Conservation (phyloP, 2,888 invertebrate genomes). For the Drosophila greeni region DNA sequence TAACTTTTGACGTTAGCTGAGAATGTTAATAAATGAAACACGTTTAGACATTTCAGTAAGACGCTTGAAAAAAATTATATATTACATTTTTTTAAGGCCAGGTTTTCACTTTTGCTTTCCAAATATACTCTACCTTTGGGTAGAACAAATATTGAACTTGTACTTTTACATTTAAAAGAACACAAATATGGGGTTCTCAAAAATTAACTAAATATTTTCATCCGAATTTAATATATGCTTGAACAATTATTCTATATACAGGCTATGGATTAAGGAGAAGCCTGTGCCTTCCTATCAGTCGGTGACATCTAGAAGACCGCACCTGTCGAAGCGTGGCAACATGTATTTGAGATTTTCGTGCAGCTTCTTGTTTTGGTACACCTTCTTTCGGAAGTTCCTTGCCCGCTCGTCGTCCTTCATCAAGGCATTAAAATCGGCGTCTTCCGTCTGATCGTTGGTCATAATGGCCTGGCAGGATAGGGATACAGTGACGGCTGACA, state of each 20-base stretch:
- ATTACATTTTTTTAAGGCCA: too few relatives aligned
- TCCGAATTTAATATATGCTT: neutral
- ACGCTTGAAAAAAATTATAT: too few relatives aligned
- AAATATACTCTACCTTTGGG: neutral
- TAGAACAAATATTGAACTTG: neutral
- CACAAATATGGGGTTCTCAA: too few relatives aligned
- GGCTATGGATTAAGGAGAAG: neutral
- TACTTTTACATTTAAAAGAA: neutral
- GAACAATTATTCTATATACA: neutral
- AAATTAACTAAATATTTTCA: neutral
- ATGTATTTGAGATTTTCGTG: too few relatives aligned
- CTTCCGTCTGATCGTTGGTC: too few relatives aligned
- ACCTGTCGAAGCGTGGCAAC: slow-evolving; percentile 72
- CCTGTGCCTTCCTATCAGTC: slow-evolving; percentile 24
- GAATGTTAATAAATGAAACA: neutral
- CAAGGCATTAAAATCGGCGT: too few relatives aligned
- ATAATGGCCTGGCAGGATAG: slow-evolving; percentile 61
- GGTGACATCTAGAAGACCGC: slow-evolving; percentile 70
- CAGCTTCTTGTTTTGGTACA: slow-evolving; percentile 71
- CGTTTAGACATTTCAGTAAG: neutral
- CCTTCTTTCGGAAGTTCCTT: slow-evolving; percentile 48
- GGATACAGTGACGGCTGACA: slow-evolving; percentile 60
- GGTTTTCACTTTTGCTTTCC: slow-evolving; percentile 2
- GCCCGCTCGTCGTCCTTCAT: slow-evolving; percentile 63
- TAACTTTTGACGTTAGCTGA: neutral